Percentiles rank a stretch among this genome's conserved stretches.
Evolutionary conservation across 2,113 vertebrate genomes (phyloP).

Genomic region (Rhinolophus sinicus): DNA sequence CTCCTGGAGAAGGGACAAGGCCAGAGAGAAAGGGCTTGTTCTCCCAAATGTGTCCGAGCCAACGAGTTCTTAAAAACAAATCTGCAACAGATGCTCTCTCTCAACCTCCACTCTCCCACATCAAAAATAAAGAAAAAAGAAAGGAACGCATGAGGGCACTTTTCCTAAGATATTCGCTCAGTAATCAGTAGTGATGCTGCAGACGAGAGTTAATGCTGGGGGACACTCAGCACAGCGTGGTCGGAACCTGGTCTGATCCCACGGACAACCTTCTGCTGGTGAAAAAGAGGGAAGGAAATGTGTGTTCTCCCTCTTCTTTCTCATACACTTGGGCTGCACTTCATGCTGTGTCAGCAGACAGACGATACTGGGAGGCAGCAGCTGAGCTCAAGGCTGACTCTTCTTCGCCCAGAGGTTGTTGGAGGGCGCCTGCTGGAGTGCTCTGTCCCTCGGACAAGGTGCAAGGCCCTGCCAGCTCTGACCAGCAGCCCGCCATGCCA

Average conservation of each 20-base stretch:
- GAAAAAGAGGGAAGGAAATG: neutral
- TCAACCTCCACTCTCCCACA: neutral
- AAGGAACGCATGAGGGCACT: neutral
- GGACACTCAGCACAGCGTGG: neutral
- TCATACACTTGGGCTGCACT: neutral
- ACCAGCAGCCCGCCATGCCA: neutral
- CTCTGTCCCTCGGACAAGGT: neutral
- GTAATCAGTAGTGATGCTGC: neutral
- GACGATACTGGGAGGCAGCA: neutral
- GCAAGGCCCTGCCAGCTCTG: neutral
- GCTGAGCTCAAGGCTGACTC: neutral
- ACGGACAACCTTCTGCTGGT: neutral
- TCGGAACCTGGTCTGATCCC: too few species aligned
- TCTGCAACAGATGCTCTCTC: too few species aligned
- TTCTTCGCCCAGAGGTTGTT: neutral
- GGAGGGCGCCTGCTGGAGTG: neutral
- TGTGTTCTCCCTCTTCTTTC: neutral
- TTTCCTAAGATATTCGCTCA: neutral
- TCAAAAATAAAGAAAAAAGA: neutral
- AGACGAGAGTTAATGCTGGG: neutral
- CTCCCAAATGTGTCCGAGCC: neutral
- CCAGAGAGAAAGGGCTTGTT: neutral
- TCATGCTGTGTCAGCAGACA: neutral
- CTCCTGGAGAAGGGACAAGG: neutral
- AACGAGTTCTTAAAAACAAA: fast-evolving